Evolutionary conservation across 2,113 vertebrate species (phyloP).

Genomic region (Dunckerocampus dactyliophorus): DNA sequence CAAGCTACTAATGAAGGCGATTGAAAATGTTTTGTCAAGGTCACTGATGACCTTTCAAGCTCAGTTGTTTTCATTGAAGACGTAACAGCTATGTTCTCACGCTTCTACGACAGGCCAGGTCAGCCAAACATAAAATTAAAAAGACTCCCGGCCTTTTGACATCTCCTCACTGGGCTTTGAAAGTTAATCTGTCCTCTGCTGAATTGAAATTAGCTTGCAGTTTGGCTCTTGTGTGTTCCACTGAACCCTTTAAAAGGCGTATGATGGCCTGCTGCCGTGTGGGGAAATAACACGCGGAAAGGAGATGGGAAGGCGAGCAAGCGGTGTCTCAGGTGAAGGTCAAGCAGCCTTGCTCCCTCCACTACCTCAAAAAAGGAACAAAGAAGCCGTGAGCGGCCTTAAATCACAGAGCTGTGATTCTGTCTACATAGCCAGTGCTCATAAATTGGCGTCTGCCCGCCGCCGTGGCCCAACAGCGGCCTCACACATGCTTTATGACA

Average conservation of each 20-base stretch:
- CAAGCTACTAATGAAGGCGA: background rate
- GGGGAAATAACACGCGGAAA: constrained; percentile 39
- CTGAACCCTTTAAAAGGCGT: constrained; percentile 39
- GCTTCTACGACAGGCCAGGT: constrained; percentile 45
- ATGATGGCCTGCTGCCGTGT: constrained; percentile 20
- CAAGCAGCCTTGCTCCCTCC: background rate
- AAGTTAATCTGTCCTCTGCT: constrained; percentile 56
- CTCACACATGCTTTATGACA: constrained; percentile 68
- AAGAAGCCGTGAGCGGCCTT: constrained; percentile 19
- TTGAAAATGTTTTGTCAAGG: background rate
- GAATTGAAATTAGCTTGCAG: constrained; percentile 55
- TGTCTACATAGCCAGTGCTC: constrained; percentile 51
- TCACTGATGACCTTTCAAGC: constrained; percentile 5
- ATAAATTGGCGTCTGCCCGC: constrained; percentile 57
- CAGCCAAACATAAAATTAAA: constrained; percentile 60
- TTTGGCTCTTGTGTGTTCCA: constrained; percentile 21
- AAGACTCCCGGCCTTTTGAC: constrained; percentile 51
- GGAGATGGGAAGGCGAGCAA: background rate
- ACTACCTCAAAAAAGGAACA: background rate
- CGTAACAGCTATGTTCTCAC: constrained; percentile 2
- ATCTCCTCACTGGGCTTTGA: constrained; percentile 32
- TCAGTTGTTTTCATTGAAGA: constrained; percentile 3
- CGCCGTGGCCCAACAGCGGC: constrained; percentile 13
- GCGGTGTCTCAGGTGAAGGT: constrained; percentile 44
- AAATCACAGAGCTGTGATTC: constrained; percentile 60